These are phyloP conservation scores for Aspidapion aeneum DNA, from an alignment of 2,888 invertebrate genomes.

Conservation along the genomic window DNA sequence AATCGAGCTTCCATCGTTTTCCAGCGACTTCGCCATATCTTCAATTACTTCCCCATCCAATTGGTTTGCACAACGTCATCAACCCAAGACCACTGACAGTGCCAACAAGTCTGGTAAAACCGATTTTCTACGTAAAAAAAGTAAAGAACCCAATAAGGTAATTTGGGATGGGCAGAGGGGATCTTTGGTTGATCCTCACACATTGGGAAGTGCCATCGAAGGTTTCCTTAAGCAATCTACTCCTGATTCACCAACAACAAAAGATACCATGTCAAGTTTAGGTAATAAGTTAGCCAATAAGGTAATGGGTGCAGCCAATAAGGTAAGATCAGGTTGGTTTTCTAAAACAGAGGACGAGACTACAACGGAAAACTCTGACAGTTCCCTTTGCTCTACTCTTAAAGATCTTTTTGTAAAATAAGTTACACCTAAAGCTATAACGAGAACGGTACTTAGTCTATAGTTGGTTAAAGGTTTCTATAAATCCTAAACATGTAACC, in stretches of 20 bases:
- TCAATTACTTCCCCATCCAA: conserved; percentile 52
- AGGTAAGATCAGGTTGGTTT: conserved; percentile 51
- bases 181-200: conserved; percentile 75
- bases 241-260: conserved; percentile 45
- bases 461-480: too few relatives aligned
- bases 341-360: conserved; percentile 63
- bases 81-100: conserved; percentile 51
- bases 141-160: conserved; percentile 51
- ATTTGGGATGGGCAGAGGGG: conserved; percentile 75
- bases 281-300: conserved; percentile 28
- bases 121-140: conserved; percentile 25
- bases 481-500: too few relatives aligned
- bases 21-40: background rate
- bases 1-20: conserved; percentile 33
- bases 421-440: too few relatives aligned
- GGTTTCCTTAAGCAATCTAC: conserved; percentile 68
- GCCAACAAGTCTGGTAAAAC: conserved; percentile 18
- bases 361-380: conserved; percentile 66
- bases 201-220: conserved; percentile 80
- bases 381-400: conserved; percentile 76
- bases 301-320: conserved; percentile 22
- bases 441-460: too few relatives aligned
- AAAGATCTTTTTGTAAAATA: conserved; percentile 87
- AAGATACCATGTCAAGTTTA: conserved; percentile 26
- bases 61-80: conserved; percentile 77